These are phyloP conservation scores for Anadara kagoshimensis DNA, from an alignment of 1,140 invertebrate genomes.

Conservation along the genomic window DNA sequence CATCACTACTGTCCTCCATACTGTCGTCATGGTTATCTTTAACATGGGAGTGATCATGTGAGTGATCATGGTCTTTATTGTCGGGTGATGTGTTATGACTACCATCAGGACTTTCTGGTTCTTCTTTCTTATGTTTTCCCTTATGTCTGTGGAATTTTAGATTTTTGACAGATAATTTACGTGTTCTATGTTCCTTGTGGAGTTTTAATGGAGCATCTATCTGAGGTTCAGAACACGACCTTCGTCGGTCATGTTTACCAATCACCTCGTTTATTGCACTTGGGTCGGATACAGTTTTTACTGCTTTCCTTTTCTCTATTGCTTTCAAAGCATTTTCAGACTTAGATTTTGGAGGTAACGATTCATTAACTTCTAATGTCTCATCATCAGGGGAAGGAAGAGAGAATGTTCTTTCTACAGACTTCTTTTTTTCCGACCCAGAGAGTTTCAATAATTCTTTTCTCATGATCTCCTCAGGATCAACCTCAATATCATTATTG, in stretches of 20 bases:
- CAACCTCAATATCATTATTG: neutral
- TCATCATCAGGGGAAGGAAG: neutral
- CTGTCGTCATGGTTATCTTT: conserved; percentile 6
- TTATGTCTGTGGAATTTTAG: conserved; percentile 34
- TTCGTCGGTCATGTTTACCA: conserved; percentile 6
- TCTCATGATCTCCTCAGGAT: conserved; percentile 9
- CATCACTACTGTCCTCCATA: conserved; percentile 17
- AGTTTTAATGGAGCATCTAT: conserved; percentile 6
- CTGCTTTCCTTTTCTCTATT: conserved; percentile 22
- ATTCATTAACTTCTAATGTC: neutral
- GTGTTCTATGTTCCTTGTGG: conserved; percentile 14
- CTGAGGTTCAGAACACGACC: conserved; percentile 46
- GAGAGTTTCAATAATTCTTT: conserved; percentile 1
- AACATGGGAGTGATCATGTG: conserved; percentile 7
- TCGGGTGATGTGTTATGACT: neutral
- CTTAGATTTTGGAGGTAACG: neutral
- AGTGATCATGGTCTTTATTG: neutral
- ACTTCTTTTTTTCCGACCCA: neutral
- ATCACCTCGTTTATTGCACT: neutral
- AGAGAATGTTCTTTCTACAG: conserved; percentile 3
- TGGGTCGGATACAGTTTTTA: conserved; percentile 35
- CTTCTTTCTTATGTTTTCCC: conserved; percentile 20
- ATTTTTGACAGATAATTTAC: conserved; percentile 31
- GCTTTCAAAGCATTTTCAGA: neutral
- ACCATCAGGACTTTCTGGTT: conserved; percentile 11